These are phyloP conservation scores for Spongia lamella DNA, from an alignment of 37 sponge, comb jelly and placozoan genomes.

Conservation along the genomic window DNA sequence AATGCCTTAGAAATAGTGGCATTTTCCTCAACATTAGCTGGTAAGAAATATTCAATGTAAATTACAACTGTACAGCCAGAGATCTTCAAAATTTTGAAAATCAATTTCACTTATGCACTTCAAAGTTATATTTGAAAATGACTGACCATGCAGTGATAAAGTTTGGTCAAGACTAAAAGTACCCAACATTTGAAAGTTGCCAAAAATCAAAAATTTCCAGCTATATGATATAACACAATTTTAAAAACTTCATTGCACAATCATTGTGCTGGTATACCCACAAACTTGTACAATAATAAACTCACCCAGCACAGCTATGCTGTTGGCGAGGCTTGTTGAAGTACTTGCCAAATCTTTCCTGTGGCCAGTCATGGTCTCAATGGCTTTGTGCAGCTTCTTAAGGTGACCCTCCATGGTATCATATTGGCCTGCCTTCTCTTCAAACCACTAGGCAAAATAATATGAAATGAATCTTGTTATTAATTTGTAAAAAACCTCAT, in stretches of 20 bases:
- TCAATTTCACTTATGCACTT: no score
- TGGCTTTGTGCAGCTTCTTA: conserved; percentile 78
- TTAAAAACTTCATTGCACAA: no score
- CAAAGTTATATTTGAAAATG: no score
- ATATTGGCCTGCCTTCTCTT: conserved; percentile 79
- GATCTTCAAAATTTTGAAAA: no score
- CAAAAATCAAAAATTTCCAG: no score
- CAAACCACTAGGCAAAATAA: conserved; percentile 91
- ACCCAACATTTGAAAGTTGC: no score
- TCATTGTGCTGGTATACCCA: no score
- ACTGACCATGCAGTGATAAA: no score
- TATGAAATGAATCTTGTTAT: background rate
- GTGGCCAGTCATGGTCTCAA: conserved; percentile 71
- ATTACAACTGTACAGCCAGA: background rate
- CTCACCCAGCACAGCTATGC: conserved; percentile 26
- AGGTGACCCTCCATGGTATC: conserved; percentile 79
- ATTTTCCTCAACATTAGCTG: conserved; percentile 78
- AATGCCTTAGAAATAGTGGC: conserved; percentile 77
- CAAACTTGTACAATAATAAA: no score
- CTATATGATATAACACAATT: no score
- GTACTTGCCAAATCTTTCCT: conserved; percentile 66
- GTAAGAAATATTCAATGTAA: background rate
- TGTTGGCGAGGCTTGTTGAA: background rate
- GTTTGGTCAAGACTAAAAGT: no score
- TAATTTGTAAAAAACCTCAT: conserved; percentile 37